A percentile compares a stretch with the other conserved stretches of the same genome.
phyloP scores from a whole-genome alignment of 1,140 invertebrate species.

The Drosophila santomea region DNA sequence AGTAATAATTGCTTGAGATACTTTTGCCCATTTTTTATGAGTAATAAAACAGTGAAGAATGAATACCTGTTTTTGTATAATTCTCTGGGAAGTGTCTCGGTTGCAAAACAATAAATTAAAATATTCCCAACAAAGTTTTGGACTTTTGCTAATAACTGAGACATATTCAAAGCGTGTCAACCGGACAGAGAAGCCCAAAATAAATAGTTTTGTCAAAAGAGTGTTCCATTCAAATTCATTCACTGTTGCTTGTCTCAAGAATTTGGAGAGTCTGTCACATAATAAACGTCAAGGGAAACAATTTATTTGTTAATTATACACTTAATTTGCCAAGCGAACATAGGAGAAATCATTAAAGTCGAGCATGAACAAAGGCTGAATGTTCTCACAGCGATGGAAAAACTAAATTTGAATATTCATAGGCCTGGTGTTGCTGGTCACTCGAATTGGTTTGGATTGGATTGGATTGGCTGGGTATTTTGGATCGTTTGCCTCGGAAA shows the following conservation, averaged over 20 bases:
- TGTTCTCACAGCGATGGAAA: conserved; percentile 15
- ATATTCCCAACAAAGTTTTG: conserved; percentile 1
- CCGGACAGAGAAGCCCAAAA: conserved; percentile 11
- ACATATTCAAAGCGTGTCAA: conserved; percentile 27
- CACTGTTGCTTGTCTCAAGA: conserved; percentile 31
- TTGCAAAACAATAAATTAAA: conserved; percentile 24
- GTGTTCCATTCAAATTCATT: conserved; percentile 29
- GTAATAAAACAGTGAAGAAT: conserved; percentile 8
- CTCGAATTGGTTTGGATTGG: neutral
- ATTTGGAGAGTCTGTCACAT: conserved; percentile 53
- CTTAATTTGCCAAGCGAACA: conserved; percentile 72
- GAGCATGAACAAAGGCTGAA: conserved; percentile 23
- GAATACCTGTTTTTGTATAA: conserved; percentile 2
- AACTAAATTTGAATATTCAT: conserved; percentile 67
- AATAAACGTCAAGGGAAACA: conserved; percentile 77
- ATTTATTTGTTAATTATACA: conserved; percentile 80
- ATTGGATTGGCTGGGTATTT: conserved; percentile 34
- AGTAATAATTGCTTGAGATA: neutral
- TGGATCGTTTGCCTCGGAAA: conserved; percentile 40
- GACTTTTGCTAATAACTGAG: conserved; percentile 19
- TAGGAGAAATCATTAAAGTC: conserved; percentile 46
- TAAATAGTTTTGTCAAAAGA: conserved; percentile 22
- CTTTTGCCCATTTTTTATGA: conserved; percentile 14
- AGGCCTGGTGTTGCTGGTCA: conserved; percentile 18
- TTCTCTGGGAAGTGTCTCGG: neutral